phyloP scores from a whole-genome alignment of 2,888 invertebrate genomes.

The Megaustenia siamemsis region DNA sequence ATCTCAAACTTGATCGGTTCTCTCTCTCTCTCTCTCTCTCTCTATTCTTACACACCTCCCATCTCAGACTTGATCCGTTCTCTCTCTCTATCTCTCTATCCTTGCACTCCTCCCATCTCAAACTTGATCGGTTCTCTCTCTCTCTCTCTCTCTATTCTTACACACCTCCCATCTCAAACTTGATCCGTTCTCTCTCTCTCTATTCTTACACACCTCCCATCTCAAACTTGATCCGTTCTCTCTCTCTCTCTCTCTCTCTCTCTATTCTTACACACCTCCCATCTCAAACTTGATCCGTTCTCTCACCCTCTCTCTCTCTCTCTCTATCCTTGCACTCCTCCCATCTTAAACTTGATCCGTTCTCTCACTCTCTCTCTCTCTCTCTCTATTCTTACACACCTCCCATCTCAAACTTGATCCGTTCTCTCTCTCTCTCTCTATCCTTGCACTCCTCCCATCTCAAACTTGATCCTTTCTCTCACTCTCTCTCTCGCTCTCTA shows the following conservation, averaged over 20 bases:
- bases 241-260: too few species aligned
- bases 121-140: neutral
- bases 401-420: neutral
- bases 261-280: too few species aligned
- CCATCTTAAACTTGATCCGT: neutral
- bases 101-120: neutral
- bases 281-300: too few species aligned
- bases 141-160: neutral
- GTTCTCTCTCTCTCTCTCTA: conserved; percentile 20
- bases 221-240: too few species aligned
- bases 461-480: neutral
- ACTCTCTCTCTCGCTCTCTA: neutral
- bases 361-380: neutral
- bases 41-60: neutral
- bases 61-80: neutral
- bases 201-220: conserved; percentile 9
- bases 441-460: neutral
- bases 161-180: neutral
- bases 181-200: neutral
- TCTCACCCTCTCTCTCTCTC: too few species aligned
- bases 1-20: too few species aligned
- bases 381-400: neutral
- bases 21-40: too few species aligned
- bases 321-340: neutral
- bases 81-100: neutral